Percentiles rank a stretch among this genome's conserved stretches.
Conservation (phyloP, 2,797 vertebrate species). For the Typhlichthys eigenmanni region DNA sequence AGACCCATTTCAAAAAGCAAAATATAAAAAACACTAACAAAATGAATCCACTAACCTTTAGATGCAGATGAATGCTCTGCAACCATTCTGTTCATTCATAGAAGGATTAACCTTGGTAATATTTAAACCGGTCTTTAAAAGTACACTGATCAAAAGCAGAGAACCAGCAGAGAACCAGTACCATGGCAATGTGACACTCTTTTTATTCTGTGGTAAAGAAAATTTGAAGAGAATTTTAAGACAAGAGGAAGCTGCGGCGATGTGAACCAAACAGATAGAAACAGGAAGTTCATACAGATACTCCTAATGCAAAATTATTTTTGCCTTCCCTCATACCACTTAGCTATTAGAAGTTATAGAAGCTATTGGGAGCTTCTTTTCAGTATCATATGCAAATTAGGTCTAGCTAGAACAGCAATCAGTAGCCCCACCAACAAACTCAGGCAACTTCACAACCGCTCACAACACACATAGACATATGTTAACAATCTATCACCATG, state of each 20-base stretch:
- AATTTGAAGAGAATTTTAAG: neutral
- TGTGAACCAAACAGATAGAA: conserved; percentile 16
- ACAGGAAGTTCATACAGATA: conserved; percentile 56
- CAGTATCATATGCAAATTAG: neutral
- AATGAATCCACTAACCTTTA: conserved; percentile 6
- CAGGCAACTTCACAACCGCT: conserved; percentile 20
- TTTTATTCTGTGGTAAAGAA: conserved; percentile 10
- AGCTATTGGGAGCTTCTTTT: too few relatives aligned
- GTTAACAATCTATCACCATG: neutral
- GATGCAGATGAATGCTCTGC: neutral
- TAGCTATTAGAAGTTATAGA: too few relatives aligned
- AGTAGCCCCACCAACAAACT: neutral
- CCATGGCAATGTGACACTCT: too few relatives aligned
- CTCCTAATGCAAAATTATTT: neutral
- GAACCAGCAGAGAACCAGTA: too few relatives aligned
- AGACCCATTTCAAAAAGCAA: neutral
- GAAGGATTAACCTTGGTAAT: neutral
- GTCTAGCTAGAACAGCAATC: neutral
- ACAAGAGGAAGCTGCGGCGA: conserved; percentile 57
- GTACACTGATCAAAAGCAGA: neutral
- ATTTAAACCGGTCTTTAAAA: neutral
- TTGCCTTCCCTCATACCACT: neutral
- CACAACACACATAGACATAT: neutral
- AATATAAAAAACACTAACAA: neutral
- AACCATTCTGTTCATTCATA: neutral